A percentile compares a stretch with the other conserved stretches of the same genome.
These are phyloP conservation scores for Tenthredo scrophulariae DNA, from an alignment of 2,888 invertebrate species.

Conservation along the genomic window DNA sequence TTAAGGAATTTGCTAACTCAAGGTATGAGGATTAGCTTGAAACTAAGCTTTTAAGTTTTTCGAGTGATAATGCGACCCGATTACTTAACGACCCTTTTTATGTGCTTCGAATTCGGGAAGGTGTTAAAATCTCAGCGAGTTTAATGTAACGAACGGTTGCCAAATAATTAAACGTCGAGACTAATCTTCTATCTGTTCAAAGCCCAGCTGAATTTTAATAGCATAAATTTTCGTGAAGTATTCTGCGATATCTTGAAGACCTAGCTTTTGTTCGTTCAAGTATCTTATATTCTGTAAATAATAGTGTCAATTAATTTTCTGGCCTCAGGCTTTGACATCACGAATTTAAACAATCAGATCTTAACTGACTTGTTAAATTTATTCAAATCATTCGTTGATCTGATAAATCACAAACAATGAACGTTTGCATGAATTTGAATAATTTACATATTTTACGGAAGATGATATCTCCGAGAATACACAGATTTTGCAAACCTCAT, in stretches of 20 bases:
- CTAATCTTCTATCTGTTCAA: not conserved
- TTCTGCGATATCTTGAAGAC: not conserved
- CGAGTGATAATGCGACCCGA: not conserved
- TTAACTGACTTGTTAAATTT: not conserved
- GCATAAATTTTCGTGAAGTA: not conserved
- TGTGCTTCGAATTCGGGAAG: not conserved
- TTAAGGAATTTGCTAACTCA: not conserved
- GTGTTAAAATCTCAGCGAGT: not conserved
- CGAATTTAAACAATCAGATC: constrained; percentile 3
- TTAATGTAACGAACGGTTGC: not conserved
- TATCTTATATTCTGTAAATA: not conserved
- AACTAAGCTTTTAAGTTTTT: not conserved
- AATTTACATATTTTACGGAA: not conserved
- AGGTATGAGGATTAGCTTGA: not conserved
- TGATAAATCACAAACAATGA: not conserved
- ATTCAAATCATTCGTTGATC: not conserved
- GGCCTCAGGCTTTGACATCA: not conserved
- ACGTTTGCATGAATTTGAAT: not conserved
- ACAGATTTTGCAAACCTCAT: not conserved
- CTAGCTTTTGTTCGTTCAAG: not conserved
- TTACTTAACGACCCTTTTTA: not conserved
- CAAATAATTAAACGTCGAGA: not conserved
- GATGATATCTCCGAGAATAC: not conserved
- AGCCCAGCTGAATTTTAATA: not conserved
- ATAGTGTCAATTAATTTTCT: not conserved